A percentile compares a stretch with the other conserved stretches of the same genome.
Conservation (phyloP, 2,113 vertebrate species). For the Chaenogobius annularis region DNA sequence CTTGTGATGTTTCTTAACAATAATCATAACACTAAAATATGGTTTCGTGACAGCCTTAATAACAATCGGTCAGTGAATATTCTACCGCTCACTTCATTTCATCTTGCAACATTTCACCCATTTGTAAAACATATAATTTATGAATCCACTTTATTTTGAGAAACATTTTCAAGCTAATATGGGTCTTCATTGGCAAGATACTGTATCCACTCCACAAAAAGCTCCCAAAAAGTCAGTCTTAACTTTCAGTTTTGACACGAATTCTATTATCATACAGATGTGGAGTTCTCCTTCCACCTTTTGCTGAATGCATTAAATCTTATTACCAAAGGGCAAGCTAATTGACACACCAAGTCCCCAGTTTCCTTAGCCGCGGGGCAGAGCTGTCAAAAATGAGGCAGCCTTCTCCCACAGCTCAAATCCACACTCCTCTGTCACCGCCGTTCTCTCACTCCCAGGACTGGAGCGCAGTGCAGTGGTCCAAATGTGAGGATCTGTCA, state of each 20-base stretch:
- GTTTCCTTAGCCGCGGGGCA: neutral
- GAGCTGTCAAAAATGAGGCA: neutral
- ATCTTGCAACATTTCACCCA: neutral
- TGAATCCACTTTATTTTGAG: neutral
- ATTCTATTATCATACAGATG: neutral
- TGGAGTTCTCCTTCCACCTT: neutral
- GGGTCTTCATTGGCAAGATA: too few species aligned
- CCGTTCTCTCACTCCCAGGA: neutral
- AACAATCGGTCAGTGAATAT: neutral
- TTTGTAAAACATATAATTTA: neutral
- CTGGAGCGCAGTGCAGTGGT: constrained; percentile 9
- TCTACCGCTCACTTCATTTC: neutral
- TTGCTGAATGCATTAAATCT: constrained; percentile 4
- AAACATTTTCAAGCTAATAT: neutral
- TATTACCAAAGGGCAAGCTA: constrained; percentile 2
- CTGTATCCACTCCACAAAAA: neutral
- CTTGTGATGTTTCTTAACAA: too few species aligned
- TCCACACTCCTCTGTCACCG: neutral
- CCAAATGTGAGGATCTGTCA: constrained; percentile 39
- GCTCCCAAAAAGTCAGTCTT: neutral
- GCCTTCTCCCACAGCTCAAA: neutral
- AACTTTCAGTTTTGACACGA: neutral
- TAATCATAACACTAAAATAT: too few species aligned
- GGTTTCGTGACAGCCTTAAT: too few species aligned
- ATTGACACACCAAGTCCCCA: constrained; percentile 1